Evolutionary conservation across 2,888 invertebrate species (phyloP).

Genomic region (Phragmatobia fuliginosa): DNA sequence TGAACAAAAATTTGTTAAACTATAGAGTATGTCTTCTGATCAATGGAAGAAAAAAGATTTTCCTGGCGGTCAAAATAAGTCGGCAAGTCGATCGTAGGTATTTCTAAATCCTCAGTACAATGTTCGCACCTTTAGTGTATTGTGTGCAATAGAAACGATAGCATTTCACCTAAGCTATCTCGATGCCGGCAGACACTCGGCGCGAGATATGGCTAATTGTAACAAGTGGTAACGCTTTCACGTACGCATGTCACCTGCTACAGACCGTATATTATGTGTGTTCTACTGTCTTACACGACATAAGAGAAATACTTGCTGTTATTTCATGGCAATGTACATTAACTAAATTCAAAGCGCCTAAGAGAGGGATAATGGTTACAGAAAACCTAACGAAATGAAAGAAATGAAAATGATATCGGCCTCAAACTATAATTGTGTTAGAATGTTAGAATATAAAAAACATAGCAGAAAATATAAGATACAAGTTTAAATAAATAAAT

Average conservation of each 20-base stretch:
- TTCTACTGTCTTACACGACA: slow-evolving; percentile 6
- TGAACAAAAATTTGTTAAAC: no score
- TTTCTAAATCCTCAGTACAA: background rate
- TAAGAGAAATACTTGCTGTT: background rate
- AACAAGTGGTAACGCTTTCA: slow-evolving; percentile 68
- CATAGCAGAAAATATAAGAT: no score
- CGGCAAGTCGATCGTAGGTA: background rate
- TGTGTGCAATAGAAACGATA: slow-evolving; percentile 62
- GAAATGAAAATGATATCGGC: background rate
- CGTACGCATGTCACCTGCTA: slow-evolving; percentile 43
- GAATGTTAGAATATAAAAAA: no score
- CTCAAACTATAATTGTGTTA: background rate
- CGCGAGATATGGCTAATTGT: slow-evolving; percentile 60
- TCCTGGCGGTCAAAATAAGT: background rate
- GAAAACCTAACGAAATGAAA: no score
- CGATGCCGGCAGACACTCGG: slow-evolving; percentile 57
- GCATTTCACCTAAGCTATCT: slow-evolving; percentile 68
- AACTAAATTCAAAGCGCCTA: background rate
- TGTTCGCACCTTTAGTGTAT: slow-evolving; percentile 39
- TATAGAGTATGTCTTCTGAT: background rate
- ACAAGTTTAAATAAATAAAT: no score
- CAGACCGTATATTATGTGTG: slow-evolving; percentile 1
- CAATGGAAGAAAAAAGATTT: background rate
- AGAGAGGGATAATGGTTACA: background rate
- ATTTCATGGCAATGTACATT: background rate